Percentiles rank a stretch among this genome's conserved stretches.
Conservation (phyloP, 1,140 invertebrate genomes). For the Diabrotica virgifera region DNA sequence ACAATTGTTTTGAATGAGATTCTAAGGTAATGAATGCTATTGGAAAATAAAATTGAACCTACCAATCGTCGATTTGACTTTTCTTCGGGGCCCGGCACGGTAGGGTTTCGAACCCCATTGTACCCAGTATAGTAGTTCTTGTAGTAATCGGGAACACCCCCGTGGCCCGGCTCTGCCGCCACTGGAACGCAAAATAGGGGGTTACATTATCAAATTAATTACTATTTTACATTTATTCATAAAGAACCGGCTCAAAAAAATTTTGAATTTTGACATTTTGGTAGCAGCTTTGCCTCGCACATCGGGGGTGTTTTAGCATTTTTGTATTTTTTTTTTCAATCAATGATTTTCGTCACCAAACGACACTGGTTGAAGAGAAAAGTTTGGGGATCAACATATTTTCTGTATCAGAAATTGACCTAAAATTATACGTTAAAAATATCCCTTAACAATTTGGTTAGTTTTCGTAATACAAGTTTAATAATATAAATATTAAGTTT, state of each 20-base stretch:
- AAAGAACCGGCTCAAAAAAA: slow-evolving; percentile 25
- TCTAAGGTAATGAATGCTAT: no score
- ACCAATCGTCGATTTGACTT: slow-evolving; percentile 64
- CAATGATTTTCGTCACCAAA: no score
- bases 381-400: no score
- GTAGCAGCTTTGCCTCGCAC: slow-evolving; percentile 44
- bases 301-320: slow-evolving; percentile 37
- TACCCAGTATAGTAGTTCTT: slow-evolving; percentile 69
- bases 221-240: slow-evolving; percentile 30
- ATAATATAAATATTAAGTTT: no score
- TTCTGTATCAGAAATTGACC: no score
- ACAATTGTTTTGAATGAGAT: no score
- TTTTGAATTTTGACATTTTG: slow-evolving; percentile 13
- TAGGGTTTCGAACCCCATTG: slow-evolving; percentile 52
- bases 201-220: slow-evolving; percentile 46
- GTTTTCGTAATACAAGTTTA: no score
- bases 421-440: no score
- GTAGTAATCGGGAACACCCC: slow-evolving; percentile 76
- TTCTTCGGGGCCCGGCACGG: slow-evolving; percentile 58
- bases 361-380: no score
- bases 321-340: slow-evolving; percentile 10
- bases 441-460: no score
- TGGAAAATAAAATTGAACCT: slow-evolving; percentile 47
- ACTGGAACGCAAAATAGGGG: slow-evolving; percentile 69
- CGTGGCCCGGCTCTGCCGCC: slow-evolving; percentile 67